phyloP scores from a whole-genome alignment of 2,888 invertebrate genomes.

The Aspidapion aeneum region DNA sequence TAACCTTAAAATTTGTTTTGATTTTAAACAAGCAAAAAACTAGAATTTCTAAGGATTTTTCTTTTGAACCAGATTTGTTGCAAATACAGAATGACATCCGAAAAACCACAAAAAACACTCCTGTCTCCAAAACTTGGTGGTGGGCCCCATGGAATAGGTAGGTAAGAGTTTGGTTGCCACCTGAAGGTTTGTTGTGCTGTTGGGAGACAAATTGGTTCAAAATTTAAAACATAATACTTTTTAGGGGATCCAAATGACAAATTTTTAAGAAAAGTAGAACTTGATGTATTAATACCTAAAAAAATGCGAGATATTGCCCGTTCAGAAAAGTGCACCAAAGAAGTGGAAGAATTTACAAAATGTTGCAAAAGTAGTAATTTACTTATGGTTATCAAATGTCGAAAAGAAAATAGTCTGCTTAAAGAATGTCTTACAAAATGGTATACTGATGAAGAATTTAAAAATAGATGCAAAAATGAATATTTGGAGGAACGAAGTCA shows the following conservation, averaged over 20 bases:
- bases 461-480: conserved; percentile 67
- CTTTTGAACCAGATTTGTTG: no score
- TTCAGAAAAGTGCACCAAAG: conserved; percentile 69
- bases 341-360: conserved; percentile 66
- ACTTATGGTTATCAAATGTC: conserved; percentile 72
- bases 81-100: no score
- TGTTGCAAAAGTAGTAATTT: conserved; percentile 68
- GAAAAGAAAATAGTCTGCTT: conserved; percentile 64
- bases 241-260: conserved; percentile 83
- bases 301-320: conserved; percentile 82
- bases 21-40: no score
- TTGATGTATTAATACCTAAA: conserved; percentile 84
- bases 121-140: conserved; percentile 23
- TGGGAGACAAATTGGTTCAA: no score
- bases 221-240: conserved; percentile 26
- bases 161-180: background rate
- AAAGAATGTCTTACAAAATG: conserved; percentile 70
- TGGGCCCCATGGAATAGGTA: conserved; percentile 32
- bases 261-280: conserved; percentile 82
- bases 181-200: no score
- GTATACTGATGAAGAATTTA: conserved; percentile 76
- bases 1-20: no score
- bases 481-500: conserved; percentile 80
- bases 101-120: conserved; percentile 1
- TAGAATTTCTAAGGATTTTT: no score